Conservation (phyloP, 1,140 invertebrate genomes). For the Aricia agestis region DNA sequence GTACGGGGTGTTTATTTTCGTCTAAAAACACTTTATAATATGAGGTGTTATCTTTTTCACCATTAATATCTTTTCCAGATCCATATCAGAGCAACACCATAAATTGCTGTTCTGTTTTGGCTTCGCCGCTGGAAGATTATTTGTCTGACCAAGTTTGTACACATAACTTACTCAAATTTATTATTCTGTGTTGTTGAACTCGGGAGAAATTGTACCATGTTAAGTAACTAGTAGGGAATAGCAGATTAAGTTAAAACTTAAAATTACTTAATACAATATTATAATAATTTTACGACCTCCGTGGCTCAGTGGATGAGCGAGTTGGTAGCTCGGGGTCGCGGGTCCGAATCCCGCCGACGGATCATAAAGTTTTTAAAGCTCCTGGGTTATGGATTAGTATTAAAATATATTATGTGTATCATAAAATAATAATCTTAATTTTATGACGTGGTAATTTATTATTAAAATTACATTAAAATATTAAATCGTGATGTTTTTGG, state of each 20-base stretch:
- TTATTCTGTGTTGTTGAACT: slow-evolving; percentile 1
- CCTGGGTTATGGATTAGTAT: too few species aligned
- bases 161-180: neutral
- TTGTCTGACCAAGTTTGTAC: neutral
- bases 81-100: neutral
- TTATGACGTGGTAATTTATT: too few species aligned
- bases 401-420: too few species aligned
- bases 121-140: neutral
- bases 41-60: neutral
- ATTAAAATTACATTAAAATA: too few species aligned
- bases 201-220: neutral
- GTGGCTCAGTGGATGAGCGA: too few species aligned
- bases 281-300: too few species aligned
- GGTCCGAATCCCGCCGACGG: too few species aligned
- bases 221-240: neutral
- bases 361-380: too few species aligned
- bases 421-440: too few species aligned
- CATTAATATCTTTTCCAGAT: neutral
- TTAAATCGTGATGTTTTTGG: neutral
- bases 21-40: neutral
- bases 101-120: neutral
- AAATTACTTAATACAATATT: neutral
- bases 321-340: too few species aligned
- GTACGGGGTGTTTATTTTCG: neutral
- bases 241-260: neutral